Base-by-base conservation (phyloP, 2,797 vertebrate genomes). In the Smutsia temminckii region DNA sequence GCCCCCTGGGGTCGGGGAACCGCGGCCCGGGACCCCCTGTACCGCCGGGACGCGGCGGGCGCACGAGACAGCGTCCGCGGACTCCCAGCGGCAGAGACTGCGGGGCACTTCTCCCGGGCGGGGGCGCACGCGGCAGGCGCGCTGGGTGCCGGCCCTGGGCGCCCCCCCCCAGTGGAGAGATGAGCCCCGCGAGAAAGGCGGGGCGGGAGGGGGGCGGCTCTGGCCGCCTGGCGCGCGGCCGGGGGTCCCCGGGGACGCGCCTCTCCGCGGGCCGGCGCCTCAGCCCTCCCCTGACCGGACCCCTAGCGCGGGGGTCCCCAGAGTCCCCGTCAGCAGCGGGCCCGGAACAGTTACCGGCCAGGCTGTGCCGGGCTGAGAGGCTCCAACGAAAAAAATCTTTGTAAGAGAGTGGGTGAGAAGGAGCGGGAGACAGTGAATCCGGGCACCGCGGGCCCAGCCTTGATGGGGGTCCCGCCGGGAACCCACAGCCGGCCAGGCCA, bases 151-250 rank as follows among this genome's bases (percentile, higher is more conserved):
- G 95, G 92, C 77, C 78, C 81, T 20, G 40, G 95, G 64, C 66
- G 74, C 57, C 59, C 81, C 90, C 89, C 84, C 93, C 86, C 61
- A 63, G 42, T 55, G 78, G 80, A 94, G 89, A 78, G 97, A 96
- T 96, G 96, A 96, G 92, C 96, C 96, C 88, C 81, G 81, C 40
- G 92, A 96, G 92, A 88, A 96, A 96, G 97, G 97, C 72, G 91
- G 96, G 94, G 93, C 83, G 51, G 91, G 79, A 90, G 86, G 94
- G 93, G 94, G 95, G 79, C 94, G 96, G 61, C 79, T 97, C 95
- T 91, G 96, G 91, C 96, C 93, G 85, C 87, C 94, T 97, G 96
- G 97, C 97, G 74, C 91, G 86, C 72, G 49, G 93, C 97, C 96
- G 94, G 57, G 95, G 89, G 95, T 97, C 95, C 97, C 97, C 63